Conservation (phyloP, 2,113 vertebrate species). For the Xyliphius kryptos region DNA sequence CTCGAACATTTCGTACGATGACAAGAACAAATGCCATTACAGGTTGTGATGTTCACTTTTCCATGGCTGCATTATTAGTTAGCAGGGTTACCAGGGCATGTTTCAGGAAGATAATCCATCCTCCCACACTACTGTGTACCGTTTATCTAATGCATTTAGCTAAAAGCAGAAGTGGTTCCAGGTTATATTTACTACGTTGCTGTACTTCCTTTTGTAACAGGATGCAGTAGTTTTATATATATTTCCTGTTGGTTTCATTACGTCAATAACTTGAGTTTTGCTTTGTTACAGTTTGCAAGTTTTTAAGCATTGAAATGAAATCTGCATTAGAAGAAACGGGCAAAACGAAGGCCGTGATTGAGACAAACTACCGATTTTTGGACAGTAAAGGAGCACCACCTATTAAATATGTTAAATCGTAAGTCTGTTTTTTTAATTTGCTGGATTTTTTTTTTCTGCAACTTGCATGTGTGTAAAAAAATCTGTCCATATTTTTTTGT, state of each 20-base stretch:
- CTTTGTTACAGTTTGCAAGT: slow-evolving; percentile 82
- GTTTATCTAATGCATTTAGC: not conserved
- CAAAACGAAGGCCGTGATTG: slow-evolving; percentile 89
- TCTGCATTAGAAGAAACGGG: slow-evolving; percentile 88
- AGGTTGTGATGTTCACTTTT: too few relatives aligned
- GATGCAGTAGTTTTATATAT: not conserved
- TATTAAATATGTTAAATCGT: slow-evolving; percentile 93
- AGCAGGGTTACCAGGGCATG: too few relatives aligned
- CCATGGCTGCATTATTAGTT: too few relatives aligned
- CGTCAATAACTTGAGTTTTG: not conserved
- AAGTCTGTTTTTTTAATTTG: slow-evolving; percentile 56
- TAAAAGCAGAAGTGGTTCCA: slow-evolving; percentile 16
- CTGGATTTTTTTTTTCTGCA: too few relatives aligned
- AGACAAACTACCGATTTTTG: slow-evolving; percentile 84
- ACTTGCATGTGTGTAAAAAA: too few relatives aligned
- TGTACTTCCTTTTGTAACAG: not conserved
- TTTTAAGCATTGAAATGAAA: slow-evolving; percentile 91
- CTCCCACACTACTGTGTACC: not conserved
- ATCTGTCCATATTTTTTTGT: too few relatives aligned
- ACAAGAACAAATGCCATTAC: too few relatives aligned
- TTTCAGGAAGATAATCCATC: too few relatives aligned
- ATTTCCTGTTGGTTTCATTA: slow-evolving; percentile 1
- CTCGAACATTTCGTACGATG: too few relatives aligned
- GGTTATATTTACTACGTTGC: not conserved
- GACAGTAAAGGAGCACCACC: slow-evolving; percentile 79